A percentile compares a stretch with the other conserved stretches of the same genome.
phyloP scores from a whole-genome alignment of 2,888 invertebrate species.

The Labia minor region DNA sequence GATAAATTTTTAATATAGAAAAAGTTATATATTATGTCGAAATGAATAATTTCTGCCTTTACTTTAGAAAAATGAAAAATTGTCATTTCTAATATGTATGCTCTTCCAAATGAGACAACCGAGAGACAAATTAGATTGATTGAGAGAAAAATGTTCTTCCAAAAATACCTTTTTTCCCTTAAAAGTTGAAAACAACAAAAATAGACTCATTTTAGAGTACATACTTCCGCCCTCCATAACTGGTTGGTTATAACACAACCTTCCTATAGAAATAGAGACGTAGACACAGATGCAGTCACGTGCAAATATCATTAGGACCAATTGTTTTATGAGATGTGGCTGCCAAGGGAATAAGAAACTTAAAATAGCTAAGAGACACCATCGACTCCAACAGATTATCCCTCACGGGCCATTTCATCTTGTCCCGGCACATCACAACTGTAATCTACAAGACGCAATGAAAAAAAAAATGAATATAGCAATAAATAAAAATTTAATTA shows the following conservation, averaged over 20 bases:
- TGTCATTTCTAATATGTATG: too few species aligned
- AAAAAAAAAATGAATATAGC: too few species aligned
- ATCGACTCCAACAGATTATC: neutral
- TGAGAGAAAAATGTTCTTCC: neutral
- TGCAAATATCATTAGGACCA: neutral
- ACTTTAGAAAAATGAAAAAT: too few species aligned
- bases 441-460: neutral
- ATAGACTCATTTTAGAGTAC: neutral
- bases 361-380: neutral
- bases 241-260: neutral
- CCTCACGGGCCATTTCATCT: neutral
- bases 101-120: neutral
- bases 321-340: neutral
- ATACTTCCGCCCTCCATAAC: neutral
- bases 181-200: neutral
- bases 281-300: neutral
- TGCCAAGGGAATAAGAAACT: neutral
- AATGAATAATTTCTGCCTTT: too few species aligned
- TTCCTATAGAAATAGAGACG: neutral
- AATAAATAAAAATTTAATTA: too few species aligned
- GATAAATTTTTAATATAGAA: too few species aligned
- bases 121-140: conserved; percentile 8
- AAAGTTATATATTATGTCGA: too few species aligned
- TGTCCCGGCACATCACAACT: neutral
- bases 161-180: neutral